Conservation (phyloP, 2,797 vertebrate genomes). For the Crypturellus tataupa region DNA sequence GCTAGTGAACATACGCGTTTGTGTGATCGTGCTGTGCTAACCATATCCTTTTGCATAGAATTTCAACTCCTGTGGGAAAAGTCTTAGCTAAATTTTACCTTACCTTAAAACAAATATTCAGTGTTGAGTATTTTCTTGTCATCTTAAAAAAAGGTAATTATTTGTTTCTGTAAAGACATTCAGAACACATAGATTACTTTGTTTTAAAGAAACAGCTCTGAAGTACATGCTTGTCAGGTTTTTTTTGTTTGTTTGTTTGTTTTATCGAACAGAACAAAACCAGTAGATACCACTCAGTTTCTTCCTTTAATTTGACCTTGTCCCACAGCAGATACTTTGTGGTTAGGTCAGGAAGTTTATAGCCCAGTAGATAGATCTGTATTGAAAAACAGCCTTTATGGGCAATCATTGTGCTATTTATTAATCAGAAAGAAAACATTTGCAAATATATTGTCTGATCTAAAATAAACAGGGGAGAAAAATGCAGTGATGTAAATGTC, state of each 20-base stretch:
- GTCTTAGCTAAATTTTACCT: neutral
- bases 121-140: neutral
- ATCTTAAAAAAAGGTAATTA: neutral
- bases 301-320: neutral
- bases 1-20: neutral
- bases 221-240: neutral
- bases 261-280: neutral
- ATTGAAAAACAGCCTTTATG: neutral
- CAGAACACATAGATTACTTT: neutral
- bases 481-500: neutral
- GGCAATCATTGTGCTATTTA: neutral
- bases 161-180: neutral
- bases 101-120: slow-evolving; percentile 23
- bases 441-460: neutral
- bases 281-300: neutral
- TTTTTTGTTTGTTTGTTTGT: too few relatives aligned
- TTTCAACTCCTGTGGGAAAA: neutral
- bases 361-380: neutral
- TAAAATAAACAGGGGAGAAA: neutral
- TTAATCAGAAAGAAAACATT: neutral
- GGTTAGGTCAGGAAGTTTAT: neutral
- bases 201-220: neutral
- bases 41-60: neutral
- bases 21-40: neutral
- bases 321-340: neutral